Evolutionary conservation across 2,797 vertebrate genomes (phyloP), one percentile per base, ranked within the genome.

Genomic region (Lycodopsis pacificus): DNA sequence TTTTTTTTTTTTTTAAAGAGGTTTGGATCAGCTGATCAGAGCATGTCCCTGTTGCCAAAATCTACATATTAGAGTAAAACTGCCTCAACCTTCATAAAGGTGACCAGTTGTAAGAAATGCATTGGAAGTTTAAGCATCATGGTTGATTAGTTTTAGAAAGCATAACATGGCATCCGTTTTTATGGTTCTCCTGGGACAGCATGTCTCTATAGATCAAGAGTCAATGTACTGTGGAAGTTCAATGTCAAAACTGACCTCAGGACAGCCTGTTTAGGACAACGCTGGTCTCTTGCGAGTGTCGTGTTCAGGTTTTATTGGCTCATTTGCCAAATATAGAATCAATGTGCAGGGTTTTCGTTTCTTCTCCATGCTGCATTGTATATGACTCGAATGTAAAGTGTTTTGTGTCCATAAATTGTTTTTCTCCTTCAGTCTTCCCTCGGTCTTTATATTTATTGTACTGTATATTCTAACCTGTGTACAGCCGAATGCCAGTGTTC

Each of bases 361-460:
- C 40, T 86, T 83, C 66, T 88, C 73, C 75, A 82, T 83, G 77
- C 80, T 90, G 83, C 81, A 78, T 90, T 92, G 85, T 92, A 91
- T 84, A 87, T 94, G 89, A 93, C 88, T 92, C 64, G 92, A 94
- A 94, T 94, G 93, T 95, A 92, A 90, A 92, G 75, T 65, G 25
- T 88, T 86, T 81, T 84, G 66, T 93, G 81, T 91, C 81, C 62
- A 83, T 82, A 81, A 79, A 71, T 67, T 94, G 25, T 94, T 94
- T 34, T 95, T 94, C 65, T 94, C 93, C 95, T 94, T 95, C 90
- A 94, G 94, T 96, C 89, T 92, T 87, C 84, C 85, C 82, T 71
- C 49, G 36, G 81, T 82, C 76, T 91, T 93, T 92, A 95, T 97
- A 96, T 97, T 96, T 96, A 95, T 94, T 91, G 91, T 96, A 93